Evolutionary conservation across 2,113 vertebrate species (phyloP).

Genomic region (Rhea pennata): DNA sequence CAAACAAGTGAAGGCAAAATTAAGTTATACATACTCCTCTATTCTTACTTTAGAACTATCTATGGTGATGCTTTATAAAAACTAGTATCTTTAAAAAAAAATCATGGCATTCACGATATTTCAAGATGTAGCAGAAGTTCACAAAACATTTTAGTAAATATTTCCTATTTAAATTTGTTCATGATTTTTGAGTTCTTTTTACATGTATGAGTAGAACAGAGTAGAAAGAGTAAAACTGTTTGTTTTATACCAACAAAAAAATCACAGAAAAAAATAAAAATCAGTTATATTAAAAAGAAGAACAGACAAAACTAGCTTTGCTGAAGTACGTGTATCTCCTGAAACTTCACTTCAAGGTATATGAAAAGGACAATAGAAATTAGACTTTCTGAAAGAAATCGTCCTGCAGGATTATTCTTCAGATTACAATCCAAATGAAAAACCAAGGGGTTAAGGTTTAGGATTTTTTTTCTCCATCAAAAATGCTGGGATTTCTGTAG

Average conservation of each 20-base stretch:
- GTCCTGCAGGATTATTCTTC: not conserved
- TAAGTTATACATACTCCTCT: not conserved
- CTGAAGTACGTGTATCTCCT: not conserved
- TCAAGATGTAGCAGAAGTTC: not conserved
- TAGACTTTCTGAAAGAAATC: not conserved
- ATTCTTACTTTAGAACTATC: not conserved
- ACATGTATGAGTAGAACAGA: not conserved
- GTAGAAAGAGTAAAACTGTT: not conserved
- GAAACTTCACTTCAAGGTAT: not conserved
- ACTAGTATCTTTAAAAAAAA: not conserved
- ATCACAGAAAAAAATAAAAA: not conserved
- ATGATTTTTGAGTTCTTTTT: not conserved
- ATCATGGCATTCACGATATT: not conserved
- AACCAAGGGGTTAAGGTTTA: not conserved
- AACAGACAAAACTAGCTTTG: not conserved
- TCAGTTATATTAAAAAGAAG: not conserved
- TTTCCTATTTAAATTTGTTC: not conserved
- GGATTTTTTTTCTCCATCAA: rapidly evolving
- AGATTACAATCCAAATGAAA: not conserved
- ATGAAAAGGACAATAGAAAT: not conserved
- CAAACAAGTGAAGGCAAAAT: not conserved
- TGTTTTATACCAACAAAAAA: not conserved
- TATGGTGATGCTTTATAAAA: not conserved
- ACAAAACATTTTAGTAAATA: not conserved
- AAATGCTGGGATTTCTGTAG: not conserved